Percentiles rank a stretch among this genome's conserved stretches.
These are phyloP conservation scores for Nomada hirtipes DNA, from an alignment of 2,888 invertebrate species.

Conservation along the genomic window DNA sequence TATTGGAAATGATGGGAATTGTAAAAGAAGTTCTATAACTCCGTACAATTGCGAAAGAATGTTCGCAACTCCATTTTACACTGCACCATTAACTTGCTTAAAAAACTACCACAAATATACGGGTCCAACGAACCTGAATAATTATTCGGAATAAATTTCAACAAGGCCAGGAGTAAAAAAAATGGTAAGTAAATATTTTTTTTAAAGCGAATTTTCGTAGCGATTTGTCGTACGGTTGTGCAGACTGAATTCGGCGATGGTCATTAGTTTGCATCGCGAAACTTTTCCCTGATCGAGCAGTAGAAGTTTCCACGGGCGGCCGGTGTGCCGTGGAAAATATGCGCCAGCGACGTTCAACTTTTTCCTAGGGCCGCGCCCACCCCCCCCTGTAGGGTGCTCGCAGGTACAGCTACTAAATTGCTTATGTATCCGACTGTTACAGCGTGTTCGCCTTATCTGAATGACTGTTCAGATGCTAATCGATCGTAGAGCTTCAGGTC, in stretches of 20 bases:
- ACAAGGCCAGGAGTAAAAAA: too few relatives aligned
- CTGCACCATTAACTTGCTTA: too few relatives aligned
- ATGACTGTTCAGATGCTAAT: conserved; percentile 15
- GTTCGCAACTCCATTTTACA: too few relatives aligned
- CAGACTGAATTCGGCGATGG: too few relatives aligned
- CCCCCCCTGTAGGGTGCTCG: neutral
- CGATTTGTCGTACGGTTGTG: conserved; percentile 12
- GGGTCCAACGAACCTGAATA: too few relatives aligned
- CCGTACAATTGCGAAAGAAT: conserved; percentile 26
- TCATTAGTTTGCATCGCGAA: neutral
- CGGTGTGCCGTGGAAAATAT: conserved; percentile 25
- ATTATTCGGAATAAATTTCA: too few relatives aligned
- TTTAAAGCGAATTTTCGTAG: neutral
- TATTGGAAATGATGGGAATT: conserved; percentile 23
- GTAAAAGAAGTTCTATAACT: conserved; percentile 6
- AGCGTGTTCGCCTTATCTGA: neutral
- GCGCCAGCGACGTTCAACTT: conserved; percentile 2
- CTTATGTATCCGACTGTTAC: neutral
- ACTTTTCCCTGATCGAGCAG: conserved; percentile 24
- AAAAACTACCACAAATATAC: too few relatives aligned
- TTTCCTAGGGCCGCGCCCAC: neutral
- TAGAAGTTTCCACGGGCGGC: conserved; percentile 9
- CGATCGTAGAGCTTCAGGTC: neutral
- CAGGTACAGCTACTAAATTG: neutral
- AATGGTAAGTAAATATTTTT: too few relatives aligned